A percentile compares a stretch with the other conserved stretches of the same genome.
These are phyloP conservation scores for Cotesia chilonis DNA, from an alignment of 1,140 invertebrate species.

Conservation along the genomic window DNA sequence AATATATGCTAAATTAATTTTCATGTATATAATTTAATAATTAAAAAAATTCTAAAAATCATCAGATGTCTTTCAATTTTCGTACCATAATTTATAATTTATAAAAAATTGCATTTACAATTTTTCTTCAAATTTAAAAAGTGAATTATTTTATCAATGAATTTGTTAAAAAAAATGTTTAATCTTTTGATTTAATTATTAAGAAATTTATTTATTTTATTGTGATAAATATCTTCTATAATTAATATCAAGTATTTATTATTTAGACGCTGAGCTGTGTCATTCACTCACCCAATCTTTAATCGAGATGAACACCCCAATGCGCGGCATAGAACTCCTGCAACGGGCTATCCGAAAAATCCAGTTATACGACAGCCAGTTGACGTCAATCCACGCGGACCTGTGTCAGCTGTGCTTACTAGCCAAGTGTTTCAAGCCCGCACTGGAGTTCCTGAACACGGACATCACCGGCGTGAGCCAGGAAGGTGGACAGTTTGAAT, in stretches of 20 bases:
- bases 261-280: slow-evolving; percentile 85
- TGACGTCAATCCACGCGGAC: slow-evolving; percentile 94
- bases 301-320: slow-evolving; percentile 78
- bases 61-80: no score
- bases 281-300: slow-evolving; percentile 83
- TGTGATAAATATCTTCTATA: background rate
- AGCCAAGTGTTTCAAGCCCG: slow-evolving; percentile 92
- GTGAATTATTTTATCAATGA: no score
- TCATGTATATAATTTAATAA: no score
- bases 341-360: slow-evolving; percentile 88
- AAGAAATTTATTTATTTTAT: no score
- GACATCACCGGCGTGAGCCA: slow-evolving; percentile 92
- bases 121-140: no score
- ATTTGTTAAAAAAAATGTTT: no score
- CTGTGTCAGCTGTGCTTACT: slow-evolving; percentile 91
- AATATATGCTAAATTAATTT: no score
- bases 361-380: slow-evolving; percentile 84
- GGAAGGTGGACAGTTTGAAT: slow-evolving; percentile 85
- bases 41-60: no score
- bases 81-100: no score
- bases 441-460: slow-evolving; percentile 86
- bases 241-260: slow-evolving; percentile 27
- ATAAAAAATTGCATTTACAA: no score
- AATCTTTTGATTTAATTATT: no score
- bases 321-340: slow-evolving; percentile 85